Conservation (phyloP, 1,140 invertebrate genomes). For the Macrosteles quadrilineatus region DNA sequence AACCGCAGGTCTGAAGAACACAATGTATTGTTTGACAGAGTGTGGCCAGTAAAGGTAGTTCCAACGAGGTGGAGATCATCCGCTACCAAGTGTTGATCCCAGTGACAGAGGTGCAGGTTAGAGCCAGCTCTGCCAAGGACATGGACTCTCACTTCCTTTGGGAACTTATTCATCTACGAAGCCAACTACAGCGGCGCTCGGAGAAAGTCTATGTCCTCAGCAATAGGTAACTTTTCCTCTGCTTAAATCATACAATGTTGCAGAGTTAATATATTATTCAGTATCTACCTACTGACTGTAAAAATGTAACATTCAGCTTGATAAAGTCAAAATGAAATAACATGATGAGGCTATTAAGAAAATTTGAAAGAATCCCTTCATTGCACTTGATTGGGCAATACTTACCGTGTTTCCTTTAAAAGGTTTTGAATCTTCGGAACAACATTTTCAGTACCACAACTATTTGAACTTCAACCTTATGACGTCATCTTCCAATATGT, state of each 20-base stretch:
- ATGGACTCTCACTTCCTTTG: conserved; percentile 94
- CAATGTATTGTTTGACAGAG: conserved; percentile 62
- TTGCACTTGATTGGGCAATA: too few relatives aligned
- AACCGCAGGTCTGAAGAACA: too few relatives aligned
- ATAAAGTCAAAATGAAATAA: too few relatives aligned
- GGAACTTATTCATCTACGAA: conserved; percentile 94
- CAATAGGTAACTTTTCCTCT: conserved; percentile 69
- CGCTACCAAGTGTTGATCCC: conserved; percentile 94
- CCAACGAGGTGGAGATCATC: conserved; percentile 92
- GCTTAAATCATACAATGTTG: conserved; percentile 24
- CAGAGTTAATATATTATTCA: background rate
- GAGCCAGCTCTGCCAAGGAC: conserved; percentile 86
- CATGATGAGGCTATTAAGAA: too few relatives aligned
- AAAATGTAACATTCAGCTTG: too few relatives aligned
- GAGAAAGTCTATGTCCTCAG: conserved; percentile 97
- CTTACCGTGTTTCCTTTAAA: too few relatives aligned
- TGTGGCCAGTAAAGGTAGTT: conserved; percentile 78
- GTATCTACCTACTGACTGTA: background rate
- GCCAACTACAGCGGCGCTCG: conserved; percentile 88
- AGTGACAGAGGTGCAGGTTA: conserved; percentile 95
- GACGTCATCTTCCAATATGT: too few relatives aligned
- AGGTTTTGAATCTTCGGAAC: too few relatives aligned
- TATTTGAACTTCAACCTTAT: too few relatives aligned
- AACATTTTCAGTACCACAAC: too few relatives aligned
- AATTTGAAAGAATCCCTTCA: too few relatives aligned